Evolutionary conservation across 1,140 invertebrate species (phyloP), one percentile per base, ranked within the genome.

Genomic region (Bursaphelenchus mucronatus): DNA sequence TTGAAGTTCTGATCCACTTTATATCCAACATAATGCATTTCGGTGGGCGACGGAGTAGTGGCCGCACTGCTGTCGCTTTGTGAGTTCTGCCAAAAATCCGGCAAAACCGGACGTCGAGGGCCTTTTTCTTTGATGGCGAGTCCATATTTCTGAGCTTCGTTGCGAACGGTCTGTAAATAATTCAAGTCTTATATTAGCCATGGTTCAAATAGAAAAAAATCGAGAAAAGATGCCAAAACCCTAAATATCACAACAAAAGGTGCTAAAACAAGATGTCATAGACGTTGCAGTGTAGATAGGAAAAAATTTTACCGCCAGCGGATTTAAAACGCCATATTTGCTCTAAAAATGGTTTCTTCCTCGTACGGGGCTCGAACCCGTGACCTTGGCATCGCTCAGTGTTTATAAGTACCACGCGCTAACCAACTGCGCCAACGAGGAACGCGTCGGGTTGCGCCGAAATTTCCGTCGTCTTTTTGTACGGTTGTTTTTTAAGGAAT

Each of bases 131-230:
- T 76, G 11, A 76, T 61, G 40, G 67, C 59, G 15, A 75, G 41
- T 7, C 74, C 74, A 51, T 75, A 75, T 55, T 78, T 66, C 15
- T 68, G 63, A 9, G 74, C 74, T 15, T 76, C 71, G 11, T 58
- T 54, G 13, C 74, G 70, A 41, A 75, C 73, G 21, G 66, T 75
- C 74, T 76, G 45, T 40, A 74, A 55, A 45, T 1, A 58, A 41
- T 65, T 17, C 21, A 47, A 15, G 3, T 63, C 1, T 15, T 19
- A 61, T 13, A 55, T 52, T 19, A 30, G 1, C 1, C 30, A 30
- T 30, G 30, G 30, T 30, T 30, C 5, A 30, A 1, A 30, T n/a
- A 30, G 30, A 55, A 15, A 30, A 15, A 15, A 30, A 4, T 30
- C 54, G n/a, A 21, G 6, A 47, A 21, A 30, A 55, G 21, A 47